phyloP scores from a whole-genome alignment of 2,888 invertebrate genomes.

The Dinocampus coccinellae region DNA sequence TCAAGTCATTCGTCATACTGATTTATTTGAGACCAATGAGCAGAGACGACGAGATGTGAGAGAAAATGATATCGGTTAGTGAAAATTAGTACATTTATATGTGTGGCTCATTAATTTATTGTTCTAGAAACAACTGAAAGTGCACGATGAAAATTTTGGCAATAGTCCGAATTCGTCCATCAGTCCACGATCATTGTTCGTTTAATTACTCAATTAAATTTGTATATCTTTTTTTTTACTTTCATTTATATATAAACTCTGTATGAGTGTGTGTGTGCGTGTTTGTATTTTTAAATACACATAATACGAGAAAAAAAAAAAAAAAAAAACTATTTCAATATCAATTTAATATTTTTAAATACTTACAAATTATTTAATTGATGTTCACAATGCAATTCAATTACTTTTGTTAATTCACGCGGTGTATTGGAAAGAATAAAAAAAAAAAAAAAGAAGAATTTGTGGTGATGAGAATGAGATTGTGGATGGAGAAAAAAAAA shows the following conservation, averaged over 20 bases:
- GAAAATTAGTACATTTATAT: constrained; percentile 26
- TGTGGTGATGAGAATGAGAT: no score
- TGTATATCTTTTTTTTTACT: neutral
- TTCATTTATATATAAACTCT: neutral
- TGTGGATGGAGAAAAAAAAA: no score
- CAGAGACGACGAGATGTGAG: neutral
- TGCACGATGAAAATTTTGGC: neutral
- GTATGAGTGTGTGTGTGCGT: no score
- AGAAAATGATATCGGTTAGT: neutral
- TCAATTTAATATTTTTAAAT: no score
- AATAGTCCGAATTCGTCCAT: neutral
- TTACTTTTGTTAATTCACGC: no score
- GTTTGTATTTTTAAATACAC: no score
- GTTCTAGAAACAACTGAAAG: neutral
- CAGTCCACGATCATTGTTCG: constrained; percentile 11
- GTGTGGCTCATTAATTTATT: constrained; percentile 28
- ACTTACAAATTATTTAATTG: no score
- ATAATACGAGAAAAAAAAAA: no score
- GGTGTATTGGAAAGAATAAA: no score
- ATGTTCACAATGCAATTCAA: no score
- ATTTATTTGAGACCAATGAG: constrained; percentile 57
- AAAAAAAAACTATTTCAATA: no score
- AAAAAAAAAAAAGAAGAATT: no score
- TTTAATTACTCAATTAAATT: constrained; percentile 35
- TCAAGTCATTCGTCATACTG: constrained; percentile 58